Percentiles rank a stretch among this genome's conserved stretches.
These are phyloP conservation scores for Nephrotoma appendiculata DNA, from an alignment of 2,888 invertebrate genomes.

Conservation along the genomic window DNA sequence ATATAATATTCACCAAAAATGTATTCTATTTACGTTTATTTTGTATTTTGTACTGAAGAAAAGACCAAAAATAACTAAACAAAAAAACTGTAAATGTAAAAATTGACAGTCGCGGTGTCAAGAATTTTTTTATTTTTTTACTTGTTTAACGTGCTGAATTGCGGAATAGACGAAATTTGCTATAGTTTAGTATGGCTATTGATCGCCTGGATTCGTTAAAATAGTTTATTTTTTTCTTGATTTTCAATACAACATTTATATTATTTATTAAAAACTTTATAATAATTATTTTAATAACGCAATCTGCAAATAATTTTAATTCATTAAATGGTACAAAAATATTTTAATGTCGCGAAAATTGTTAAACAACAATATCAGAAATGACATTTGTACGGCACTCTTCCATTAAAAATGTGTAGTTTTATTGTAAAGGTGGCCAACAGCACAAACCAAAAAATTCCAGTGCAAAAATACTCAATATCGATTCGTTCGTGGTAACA, in stretches of 20 bases:
- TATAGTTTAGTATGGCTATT: not conserved
- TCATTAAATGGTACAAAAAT: not conserved
- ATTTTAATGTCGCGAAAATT: not conserved
- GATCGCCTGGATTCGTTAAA: not conserved
- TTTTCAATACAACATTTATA: not conserved
- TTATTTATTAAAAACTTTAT: not conserved
- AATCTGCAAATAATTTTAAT: not conserved
- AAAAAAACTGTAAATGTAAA: not conserved
- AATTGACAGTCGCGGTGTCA: not conserved
- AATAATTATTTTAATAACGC: not conserved
- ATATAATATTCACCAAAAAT: not conserved
- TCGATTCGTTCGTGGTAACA: not conserved
- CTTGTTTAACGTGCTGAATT: not conserved
- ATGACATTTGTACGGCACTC: not conserved
- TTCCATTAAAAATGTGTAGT: not conserved
- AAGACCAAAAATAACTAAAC: not conserved
- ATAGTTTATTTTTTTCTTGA: not conserved
- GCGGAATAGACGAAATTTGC: not conserved
- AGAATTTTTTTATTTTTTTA: not conserved
- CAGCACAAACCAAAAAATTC: not conserved
- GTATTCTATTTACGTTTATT: not conserved
- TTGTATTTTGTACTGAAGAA: not conserved
- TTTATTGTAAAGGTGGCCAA: not conserved
- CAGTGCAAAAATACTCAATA: not conserved
- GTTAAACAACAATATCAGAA: not conserved